Percentiles rank a stretch among this genome's conserved stretches.
phyloP scores from a whole-genome alignment of 2,797 vertebrate genomes.

The Anas georgica region DNA sequence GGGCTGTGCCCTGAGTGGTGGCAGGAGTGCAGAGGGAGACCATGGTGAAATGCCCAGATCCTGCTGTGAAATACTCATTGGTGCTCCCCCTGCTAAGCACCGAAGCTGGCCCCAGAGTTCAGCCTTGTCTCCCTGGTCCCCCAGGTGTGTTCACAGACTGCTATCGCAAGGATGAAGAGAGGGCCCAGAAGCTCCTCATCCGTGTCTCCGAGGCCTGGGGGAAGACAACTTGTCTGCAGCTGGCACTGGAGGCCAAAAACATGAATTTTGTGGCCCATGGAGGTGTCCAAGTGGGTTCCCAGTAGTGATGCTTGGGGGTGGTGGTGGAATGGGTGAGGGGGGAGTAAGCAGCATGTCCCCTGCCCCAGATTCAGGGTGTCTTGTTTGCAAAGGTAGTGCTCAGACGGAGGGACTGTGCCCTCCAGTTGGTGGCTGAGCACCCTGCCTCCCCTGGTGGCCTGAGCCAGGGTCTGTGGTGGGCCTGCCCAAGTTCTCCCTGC shows the following conservation, averaged over 20 bases:
- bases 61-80: not conserved
- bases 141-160: constrained; percentile 92
- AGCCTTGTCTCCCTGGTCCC: fast-evolving
- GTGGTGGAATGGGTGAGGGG: not conserved
- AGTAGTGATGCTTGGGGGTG: not conserved
- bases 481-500: not conserved
- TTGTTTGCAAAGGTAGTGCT: fast-evolving
- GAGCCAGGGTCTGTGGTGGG: not conserved
- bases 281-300: constrained; percentile 81
- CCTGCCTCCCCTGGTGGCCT: not conserved
- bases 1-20: fast-evolving
- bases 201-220: constrained; percentile 90
- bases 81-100: not conserved
- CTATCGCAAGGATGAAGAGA: constrained; percentile 83
- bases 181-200: constrained; percentile 88
- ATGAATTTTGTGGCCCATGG: constrained; percentile 92
- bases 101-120: not conserved
- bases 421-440: not conserved
- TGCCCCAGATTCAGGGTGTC: not conserved
- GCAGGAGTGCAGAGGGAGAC: not conserved
- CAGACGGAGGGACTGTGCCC: not conserved
- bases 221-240: constrained; percentile 86
- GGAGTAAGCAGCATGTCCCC: not conserved
- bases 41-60: not conserved
- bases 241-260: constrained; percentile 89